Evolutionary conservation across 2,797 vertebrate species (phyloP).

Genomic region (Artibeus lituratus): DNA sequence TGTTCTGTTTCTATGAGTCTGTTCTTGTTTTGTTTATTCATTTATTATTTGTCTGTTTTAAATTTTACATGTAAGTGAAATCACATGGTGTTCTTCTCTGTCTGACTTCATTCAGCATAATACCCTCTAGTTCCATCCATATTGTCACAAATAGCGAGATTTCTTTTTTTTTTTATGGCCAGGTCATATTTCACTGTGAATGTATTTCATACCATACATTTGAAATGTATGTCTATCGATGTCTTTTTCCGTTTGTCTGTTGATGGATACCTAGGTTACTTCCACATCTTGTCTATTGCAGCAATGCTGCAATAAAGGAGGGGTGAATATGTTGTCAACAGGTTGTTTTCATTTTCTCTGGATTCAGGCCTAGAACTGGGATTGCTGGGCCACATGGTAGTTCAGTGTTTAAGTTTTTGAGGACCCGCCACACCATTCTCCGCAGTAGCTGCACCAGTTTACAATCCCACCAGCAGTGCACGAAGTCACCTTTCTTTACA

Average conservation of each 20-base stretch:
- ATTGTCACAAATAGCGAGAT: background rate
- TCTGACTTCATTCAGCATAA: too few relatives aligned
- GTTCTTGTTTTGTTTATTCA: background rate
- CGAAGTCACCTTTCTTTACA: background rate
- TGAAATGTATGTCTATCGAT: too few relatives aligned
- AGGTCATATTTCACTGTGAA: background rate
- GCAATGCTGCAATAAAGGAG: background rate
- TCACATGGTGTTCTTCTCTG: background rate
- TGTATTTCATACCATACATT: rapidly evolving
- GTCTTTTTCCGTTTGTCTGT: background rate
- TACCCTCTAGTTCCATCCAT: background rate
- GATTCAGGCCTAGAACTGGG: background rate
- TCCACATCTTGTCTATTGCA: background rate
- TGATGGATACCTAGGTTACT: background rate
- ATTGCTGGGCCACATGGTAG: background rate
- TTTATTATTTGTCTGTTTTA: background rate
- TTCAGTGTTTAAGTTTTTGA: background rate
- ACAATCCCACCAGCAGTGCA: background rate
- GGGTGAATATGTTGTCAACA: background rate
- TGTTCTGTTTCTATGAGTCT: background rate
- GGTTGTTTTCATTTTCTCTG: background rate
- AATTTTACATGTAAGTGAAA: background rate
- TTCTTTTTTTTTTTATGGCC: background rate
- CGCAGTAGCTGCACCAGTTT: background rate
- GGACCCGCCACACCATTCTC: too few relatives aligned